Evolutionary conservation across 2,113 vertebrate genomes (phyloP), one percentile per base, ranked within the genome.

Genomic region (Taxidea taxus): DNA sequence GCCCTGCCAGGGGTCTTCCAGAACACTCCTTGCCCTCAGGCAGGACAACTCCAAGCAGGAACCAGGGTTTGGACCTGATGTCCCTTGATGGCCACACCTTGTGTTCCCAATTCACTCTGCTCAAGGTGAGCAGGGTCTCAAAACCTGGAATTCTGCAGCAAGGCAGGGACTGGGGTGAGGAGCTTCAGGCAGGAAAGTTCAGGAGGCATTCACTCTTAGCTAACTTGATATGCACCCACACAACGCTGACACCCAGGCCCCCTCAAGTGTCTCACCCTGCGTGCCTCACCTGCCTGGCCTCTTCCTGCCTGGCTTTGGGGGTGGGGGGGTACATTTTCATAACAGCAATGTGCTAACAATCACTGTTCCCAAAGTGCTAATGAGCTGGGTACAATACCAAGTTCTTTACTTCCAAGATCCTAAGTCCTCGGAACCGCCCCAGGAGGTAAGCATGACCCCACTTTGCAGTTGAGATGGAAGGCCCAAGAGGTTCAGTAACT

Each of bases 91-190:
- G 58, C 47, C 68, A 62, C 37, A 70, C 42, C 78, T 64, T 23
- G n/a, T 37, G 34, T 77, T 68, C 1, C 0, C 2, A 31, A 18
- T 37, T 6, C 0, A 0, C 34, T 78, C 37, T 23, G 25, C 49
- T 34, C 68, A n/a, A n/a, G n/a, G n/a, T n/a, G n/a, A n/a, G n/a
- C 16, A 18, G 47, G 4, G 27, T 49, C 70, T 54, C 82, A 27
- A 49, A 56, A 29, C 15, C 6, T 21, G 0, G 11, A n/a, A 31
- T 39, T 21, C 39, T 34, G 47, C 13, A 51, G 29, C 47, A 54
- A 37, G 20, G 54, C 31, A 29, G 47, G 15, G 47, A 27, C 81
- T 4, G 10, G 25, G 56, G 14, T 2, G 12, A n/a, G 42, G 37
- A 2, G 4, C 2, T 29, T 2, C 6, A 9, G 54, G 39, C 49